A percentile compares a stretch with the other conserved stretches of the same genome.
phyloP scores from a whole-genome alignment of 2,888 invertebrate genomes.

The Corythucha ciliata region DNA sequence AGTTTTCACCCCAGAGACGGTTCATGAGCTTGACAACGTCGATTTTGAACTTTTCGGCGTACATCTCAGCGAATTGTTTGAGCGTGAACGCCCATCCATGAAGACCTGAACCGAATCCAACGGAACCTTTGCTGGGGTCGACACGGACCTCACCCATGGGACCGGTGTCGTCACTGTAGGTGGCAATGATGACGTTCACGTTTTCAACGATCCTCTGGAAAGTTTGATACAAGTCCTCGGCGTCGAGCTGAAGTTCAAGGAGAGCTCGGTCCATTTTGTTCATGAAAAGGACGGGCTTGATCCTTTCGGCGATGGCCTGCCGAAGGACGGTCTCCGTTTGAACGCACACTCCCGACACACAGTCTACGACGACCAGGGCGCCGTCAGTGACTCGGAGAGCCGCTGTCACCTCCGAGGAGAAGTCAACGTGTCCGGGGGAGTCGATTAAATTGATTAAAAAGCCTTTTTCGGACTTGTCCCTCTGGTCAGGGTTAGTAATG shows the following conservation, averaged over 20 bases:
- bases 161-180: slow-evolving; percentile 93
- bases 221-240: slow-evolving; percentile 95
- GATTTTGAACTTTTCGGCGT: slow-evolving; percentile 97
- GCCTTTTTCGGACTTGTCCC: slow-evolving; percentile 82
- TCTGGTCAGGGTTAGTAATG: slow-evolving; percentile 83
- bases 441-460: slow-evolving; percentile 99
- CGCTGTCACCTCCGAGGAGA: slow-evolving; percentile 99
- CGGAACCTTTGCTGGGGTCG: slow-evolving; percentile 96
- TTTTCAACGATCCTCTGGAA: slow-evolving; percentile 99
- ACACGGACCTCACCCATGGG: slow-evolving; percentile 99
- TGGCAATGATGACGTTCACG: slow-evolving; percentile 99
- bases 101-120: slow-evolving; percentile 98
- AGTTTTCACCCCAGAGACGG: slow-evolving; percentile 96
- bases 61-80: slow-evolving; percentile 99
- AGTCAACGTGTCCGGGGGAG: slow-evolving; percentile 99
- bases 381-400: slow-evolving; percentile 99
- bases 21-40: slow-evolving; percentile 96
- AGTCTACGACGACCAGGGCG: slow-evolving; percentile 98
- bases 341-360: slow-evolving; percentile 99
- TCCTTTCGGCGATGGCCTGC: slow-evolving; percentile 99
- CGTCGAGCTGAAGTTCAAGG: slow-evolving; percentile 89
- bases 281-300: slow-evolving; percentile 99
- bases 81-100: slow-evolving; percentile 99
- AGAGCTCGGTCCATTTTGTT: slow-evolving; percentile 99
- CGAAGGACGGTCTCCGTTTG: slow-evolving; percentile 99